Evolutionary conservation across 2,888 invertebrate genomes (phyloP), one percentile per base, ranked within the genome.

Genomic region (Kryphioiulus occultus): DNA sequence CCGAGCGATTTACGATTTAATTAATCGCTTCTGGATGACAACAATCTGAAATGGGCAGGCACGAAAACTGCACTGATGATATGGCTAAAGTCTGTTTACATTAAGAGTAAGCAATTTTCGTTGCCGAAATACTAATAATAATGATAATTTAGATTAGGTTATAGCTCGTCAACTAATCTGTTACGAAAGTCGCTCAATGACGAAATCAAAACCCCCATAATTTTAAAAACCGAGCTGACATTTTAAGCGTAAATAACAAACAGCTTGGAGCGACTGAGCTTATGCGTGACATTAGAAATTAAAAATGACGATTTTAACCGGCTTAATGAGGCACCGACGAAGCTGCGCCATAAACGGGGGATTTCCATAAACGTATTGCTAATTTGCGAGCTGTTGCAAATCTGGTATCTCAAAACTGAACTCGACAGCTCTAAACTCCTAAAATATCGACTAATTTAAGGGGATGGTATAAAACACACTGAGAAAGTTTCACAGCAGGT

Each of bases 1-100:
- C 53, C 53, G 53, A n/a, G 53, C 53, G 53, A 53, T 53, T 53
- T 53, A 53, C n/a, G 53, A 53, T 53, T n/a, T 53, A 53, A 53
- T 53, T 53, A 53, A 53, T 53, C 53, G 53, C 5, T n/a, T 53
- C n/a, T 17, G 53, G 53, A 53, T 53, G 53, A 53, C 53, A n/a
- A 53, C 35, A 35, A 35, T 53, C 53, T 53, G 5, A 53, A 53
- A 53, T 53, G n/a, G 53, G 47, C 15, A 47, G 42, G 7, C n/a
- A n/a, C n/a, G n/a, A n/a, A n/a, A n/a, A n/a, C 35, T 4, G 35
- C 35, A 35, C 35, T 35, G 3, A 7, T 47, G 53, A n/a, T 17
- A 53, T 15, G 19, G 53, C 19, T 1, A 53, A 53, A 19, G 17
- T 53, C 19, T 53, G 17, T 47, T 19, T 47, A 42, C 19, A 47